phyloP scores from a whole-genome alignment of 2,113 vertebrate species.

The Amphiprion percula region DNA sequence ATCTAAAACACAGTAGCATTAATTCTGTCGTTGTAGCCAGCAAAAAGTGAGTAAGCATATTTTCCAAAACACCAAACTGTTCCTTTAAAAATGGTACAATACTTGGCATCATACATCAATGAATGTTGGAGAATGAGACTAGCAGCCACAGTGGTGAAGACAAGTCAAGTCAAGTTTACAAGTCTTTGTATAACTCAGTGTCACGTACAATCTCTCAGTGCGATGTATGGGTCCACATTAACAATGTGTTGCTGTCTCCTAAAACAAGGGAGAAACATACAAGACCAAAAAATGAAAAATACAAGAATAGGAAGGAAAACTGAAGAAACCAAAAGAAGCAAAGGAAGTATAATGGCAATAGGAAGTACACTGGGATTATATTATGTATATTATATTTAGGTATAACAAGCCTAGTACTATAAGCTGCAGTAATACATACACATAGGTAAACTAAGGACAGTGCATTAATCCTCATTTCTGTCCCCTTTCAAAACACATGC shows the following conservation, averaged over 20 bases:
- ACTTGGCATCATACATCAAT: background rate
- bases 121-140: background rate
- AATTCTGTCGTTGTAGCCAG: background rate
- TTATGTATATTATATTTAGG: too few relatives aligned
- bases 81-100: background rate
- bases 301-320: conserved; percentile 3
- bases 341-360: conserved; percentile 10
- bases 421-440: background rate
- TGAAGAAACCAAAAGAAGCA: background rate
- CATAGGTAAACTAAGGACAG: background rate
- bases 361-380: background rate
- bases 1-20: background rate
- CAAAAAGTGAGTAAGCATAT: background rate
- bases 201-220: background rate
- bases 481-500: background rate
- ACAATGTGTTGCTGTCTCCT: background rate
- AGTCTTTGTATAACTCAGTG: background rate
- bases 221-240: background rate
- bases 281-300: background rate
- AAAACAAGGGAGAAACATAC: conserved; percentile 2
- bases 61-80: background rate
- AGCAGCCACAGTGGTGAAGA: background rate
- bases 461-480: background rate
- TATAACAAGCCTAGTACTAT: too few relatives aligned
- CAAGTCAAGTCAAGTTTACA: background rate